Evolutionary conservation across 53 echinoderm and acorn worm species (phyloP).

Genomic region (Astropecten irregularis): DNA sequence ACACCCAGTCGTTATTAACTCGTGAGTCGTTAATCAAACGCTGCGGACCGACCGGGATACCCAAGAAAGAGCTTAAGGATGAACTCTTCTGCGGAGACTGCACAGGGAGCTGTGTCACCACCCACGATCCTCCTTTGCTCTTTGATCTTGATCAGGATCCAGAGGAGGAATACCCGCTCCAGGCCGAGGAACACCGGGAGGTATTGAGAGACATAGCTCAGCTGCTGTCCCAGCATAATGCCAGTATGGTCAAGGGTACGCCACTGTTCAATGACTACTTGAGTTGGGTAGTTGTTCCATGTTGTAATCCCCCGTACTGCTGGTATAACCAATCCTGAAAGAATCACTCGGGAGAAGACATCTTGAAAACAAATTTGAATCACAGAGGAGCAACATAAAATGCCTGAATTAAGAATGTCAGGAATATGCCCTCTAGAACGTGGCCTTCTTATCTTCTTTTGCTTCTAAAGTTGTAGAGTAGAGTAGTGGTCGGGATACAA

Average conservation of each 20-base stretch:
- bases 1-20: conserved; percentile 40
- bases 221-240: conserved; percentile 51
- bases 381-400: too few relatives aligned
- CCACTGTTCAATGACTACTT: conserved; percentile 56
- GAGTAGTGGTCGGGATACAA: too few relatives aligned
- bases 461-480: too few relatives aligned
- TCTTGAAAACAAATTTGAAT: background rate
- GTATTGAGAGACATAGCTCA: conserved; percentile 37
- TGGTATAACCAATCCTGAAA: conserved; percentile 65
- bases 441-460: too few relatives aligned
- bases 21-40: background rate
- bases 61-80: background rate
- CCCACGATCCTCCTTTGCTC: conserved; percentile 71
- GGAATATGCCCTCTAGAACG: too few relatives aligned
- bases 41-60: conserved; percentile 59
- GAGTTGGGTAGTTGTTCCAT: conserved; percentile 45
- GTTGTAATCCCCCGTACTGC: conserved; percentile 97
- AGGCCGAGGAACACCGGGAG: conserved; percentile 23
- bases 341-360: background rate
- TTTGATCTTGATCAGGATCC: conserved; percentile 79
- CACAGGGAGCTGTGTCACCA: conserved; percentile 36
- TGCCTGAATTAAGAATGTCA: too few relatives aligned
- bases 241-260: conserved; percentile 53
- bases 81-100: conserved; percentile 51
- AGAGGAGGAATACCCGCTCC: conserved; percentile 72